These are phyloP conservation scores for Bovichtus diacanthus DNA, from an alignment of 2,797 vertebrate genomes.

Conservation along the genomic window DNA sequence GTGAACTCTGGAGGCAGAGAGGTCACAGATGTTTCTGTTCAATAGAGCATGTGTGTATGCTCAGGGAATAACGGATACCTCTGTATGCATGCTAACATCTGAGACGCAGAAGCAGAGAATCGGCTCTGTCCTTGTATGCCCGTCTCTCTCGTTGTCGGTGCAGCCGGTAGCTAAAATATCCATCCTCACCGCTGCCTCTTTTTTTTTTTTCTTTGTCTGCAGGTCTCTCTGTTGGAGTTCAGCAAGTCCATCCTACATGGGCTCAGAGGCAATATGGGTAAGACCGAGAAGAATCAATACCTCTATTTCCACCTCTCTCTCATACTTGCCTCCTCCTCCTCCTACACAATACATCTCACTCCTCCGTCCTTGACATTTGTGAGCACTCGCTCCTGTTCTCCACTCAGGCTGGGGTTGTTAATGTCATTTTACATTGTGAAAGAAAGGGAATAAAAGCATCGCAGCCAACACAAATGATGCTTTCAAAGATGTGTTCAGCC, in stretches of 20 bases:
- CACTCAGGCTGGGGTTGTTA: slow-evolving; percentile 12
- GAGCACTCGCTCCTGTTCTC: slow-evolving; percentile 37
- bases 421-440: slow-evolving; percentile 13
- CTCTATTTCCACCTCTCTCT: slow-evolving; percentile 48
- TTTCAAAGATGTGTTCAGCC: slow-evolving; percentile 5
- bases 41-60: slow-evolving; percentile 23
- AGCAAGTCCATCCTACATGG: slow-evolving; percentile 93
- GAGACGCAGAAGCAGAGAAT: slow-evolving; percentile 36
- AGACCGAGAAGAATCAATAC: slow-evolving; percentile 81
- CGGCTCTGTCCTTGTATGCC: slow-evolving; percentile 38
- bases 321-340: slow-evolving; percentile 49
- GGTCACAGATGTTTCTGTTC: slow-evolving; percentile 67
- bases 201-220: slow-evolving; percentile 58
- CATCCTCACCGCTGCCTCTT: slow-evolving; percentile 31
- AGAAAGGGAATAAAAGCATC: neutral
- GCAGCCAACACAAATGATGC: slow-evolving; percentile 2
- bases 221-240: slow-evolving; percentile 87
- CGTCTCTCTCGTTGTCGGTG: slow-evolving; percentile 27
- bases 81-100: slow-evolving; percentile 40
- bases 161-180: slow-evolving; percentile 30
- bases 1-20: slow-evolving; percentile 65
- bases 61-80: slow-evolving; percentile 47
- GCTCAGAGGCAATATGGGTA: slow-evolving; percentile 96
- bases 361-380: slow-evolving; percentile 54
- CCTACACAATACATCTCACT: slow-evolving; percentile 49